Evolutionary conservation across 2,797 vertebrate genomes (phyloP).

Genomic region (Garrulus glandarius): DNA sequence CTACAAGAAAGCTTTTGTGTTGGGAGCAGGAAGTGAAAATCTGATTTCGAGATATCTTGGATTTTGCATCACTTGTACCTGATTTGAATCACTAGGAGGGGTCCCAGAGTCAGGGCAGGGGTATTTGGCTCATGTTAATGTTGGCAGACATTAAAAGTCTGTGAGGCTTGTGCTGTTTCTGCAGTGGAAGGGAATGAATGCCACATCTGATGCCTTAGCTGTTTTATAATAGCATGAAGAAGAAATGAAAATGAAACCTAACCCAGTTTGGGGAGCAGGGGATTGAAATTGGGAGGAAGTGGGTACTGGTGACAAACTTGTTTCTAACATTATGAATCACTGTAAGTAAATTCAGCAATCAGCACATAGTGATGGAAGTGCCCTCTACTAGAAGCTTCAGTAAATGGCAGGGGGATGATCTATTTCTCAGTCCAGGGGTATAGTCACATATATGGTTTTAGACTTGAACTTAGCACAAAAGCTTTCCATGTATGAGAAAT

Average conservation of each 20-base stretch:
- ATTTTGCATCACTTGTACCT: not conserved
- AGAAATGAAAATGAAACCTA: not conserved
- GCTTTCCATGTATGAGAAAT: not conserved
- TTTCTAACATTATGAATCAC: not conserved
- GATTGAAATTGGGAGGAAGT: not conserved
- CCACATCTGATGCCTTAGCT: not conserved
- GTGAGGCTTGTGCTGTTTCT: not conserved
- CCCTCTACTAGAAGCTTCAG: not conserved
- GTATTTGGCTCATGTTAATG: not conserved
- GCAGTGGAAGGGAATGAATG: not conserved
- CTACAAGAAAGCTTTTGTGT: not conserved
- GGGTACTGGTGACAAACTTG: not conserved
- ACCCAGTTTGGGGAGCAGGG: not conserved
- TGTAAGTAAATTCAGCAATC: not conserved
- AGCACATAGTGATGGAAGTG: not conserved
- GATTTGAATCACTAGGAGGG: not conserved
- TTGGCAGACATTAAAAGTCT: not conserved
- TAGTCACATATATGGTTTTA: not conserved
- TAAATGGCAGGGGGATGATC: not conserved
- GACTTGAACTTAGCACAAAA: not conserved
- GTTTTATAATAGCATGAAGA: not conserved
- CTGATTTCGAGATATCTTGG: not conserved
- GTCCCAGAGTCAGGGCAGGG: not conserved
- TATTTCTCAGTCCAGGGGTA: not conserved
- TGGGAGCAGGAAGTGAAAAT: not conserved